Conservation (phyloP, 1,140 invertebrate species). For the Cataglyphis hispanica region DNA sequence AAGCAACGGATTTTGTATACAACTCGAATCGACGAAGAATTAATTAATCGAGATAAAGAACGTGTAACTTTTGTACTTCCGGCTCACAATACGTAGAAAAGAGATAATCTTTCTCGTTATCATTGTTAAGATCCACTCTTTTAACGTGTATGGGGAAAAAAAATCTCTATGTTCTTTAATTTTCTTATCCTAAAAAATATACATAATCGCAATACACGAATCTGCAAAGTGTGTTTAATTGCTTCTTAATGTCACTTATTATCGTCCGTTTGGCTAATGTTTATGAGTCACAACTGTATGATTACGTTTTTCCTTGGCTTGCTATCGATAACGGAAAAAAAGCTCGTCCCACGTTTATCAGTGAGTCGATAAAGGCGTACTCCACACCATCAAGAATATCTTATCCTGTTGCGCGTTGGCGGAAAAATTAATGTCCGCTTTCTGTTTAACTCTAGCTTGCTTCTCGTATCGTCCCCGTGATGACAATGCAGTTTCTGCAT, state of each 20-base stretch:
- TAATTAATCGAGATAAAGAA: neutral
- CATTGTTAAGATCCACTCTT: conserved; percentile 12
- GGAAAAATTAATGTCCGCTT: conserved; percentile 7
- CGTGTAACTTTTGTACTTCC: conserved; percentile 27
- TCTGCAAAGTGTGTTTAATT: neutral
- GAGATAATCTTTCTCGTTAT: neutral
- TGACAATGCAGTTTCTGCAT: neutral
- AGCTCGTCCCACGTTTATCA: neutral
- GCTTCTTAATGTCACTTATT: neutral
- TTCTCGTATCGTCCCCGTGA: neutral
- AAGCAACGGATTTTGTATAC: neutral
- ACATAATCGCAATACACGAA: neutral
- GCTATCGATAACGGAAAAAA: conserved; percentile 17
- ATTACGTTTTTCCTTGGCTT: conserved; percentile 19
- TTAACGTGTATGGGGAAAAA: neutral
- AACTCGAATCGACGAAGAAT: too few relatives aligned
- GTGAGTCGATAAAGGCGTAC: neutral
- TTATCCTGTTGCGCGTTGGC: conserved; percentile 19
- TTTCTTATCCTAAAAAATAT: neutral
- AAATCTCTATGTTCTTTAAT: neutral
- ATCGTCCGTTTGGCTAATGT: neutral
- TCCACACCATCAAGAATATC: neutral
- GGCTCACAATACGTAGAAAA: conserved; percentile 19
- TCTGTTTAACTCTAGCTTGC: neutral
- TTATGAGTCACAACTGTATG: neutral